phyloP scores from a whole-genome alignment of 2,888 invertebrate species.

The Atethmia centrago region DNA sequence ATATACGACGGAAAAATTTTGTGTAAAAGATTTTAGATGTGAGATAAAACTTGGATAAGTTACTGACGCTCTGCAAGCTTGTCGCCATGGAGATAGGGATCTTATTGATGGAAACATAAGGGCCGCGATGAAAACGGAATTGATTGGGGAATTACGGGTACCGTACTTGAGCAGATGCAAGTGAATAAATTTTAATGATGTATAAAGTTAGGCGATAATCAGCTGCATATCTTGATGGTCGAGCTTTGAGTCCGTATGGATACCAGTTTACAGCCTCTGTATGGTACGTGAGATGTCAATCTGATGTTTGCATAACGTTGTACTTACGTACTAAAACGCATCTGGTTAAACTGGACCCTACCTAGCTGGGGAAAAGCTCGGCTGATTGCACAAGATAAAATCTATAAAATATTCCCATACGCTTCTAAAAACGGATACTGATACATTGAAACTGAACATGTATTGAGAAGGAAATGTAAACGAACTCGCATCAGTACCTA shows the following conservation, averaged over 20 bases:
- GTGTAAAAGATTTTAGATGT: constrained; percentile 51
- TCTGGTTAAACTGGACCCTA: constrained; percentile 25
- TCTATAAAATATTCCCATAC: constrained; percentile 22
- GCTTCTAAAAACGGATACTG: constrained; percentile 6
- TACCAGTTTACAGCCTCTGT: constrained; percentile 16
- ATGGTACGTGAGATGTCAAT: constrained; percentile 24
- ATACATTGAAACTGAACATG: constrained; percentile 4
- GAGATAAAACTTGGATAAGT: constrained; percentile 48
- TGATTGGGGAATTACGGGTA: constrained; percentile 29
- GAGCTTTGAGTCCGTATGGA: constrained; percentile 28
- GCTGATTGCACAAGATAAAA: constrained; percentile 30
- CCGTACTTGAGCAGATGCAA: constrained; percentile 16
- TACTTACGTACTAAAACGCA: constrained; percentile 8
- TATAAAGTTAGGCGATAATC: constrained; percentile 18
- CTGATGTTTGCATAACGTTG: constrained; percentile 13
- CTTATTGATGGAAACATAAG: constrained; percentile 43
- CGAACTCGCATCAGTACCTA: constrained; percentile 20
- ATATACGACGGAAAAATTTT: constrained; percentile 58
- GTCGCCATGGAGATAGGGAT: constrained; percentile 41
- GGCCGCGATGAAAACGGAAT: constrained; percentile 43
- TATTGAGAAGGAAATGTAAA: constrained; percentile 24
- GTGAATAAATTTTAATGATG: constrained; percentile 22
- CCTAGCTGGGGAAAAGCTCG: background rate
- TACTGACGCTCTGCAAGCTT: constrained; percentile 30
- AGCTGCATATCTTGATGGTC: constrained; percentile 24